These are phyloP conservation scores for Sebastes hubbsi DNA, from an alignment of 2,797 vertebrate species.

Conservation along the genomic window DNA sequence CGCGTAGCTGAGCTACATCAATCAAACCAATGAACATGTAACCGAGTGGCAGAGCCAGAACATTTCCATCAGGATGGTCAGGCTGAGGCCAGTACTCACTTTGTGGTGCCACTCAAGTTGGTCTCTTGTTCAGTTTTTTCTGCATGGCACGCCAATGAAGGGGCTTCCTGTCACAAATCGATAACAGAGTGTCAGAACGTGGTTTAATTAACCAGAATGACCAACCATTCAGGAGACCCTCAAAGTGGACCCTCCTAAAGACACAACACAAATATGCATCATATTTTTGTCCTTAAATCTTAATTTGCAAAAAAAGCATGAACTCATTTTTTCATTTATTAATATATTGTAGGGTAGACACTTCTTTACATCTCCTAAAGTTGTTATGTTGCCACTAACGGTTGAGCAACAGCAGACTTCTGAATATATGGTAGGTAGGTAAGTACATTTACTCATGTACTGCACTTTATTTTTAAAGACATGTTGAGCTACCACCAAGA, in stretches of 20 bases:
- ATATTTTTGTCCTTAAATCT: no score
- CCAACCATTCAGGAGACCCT: background rate
- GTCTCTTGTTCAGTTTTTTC: background rate
- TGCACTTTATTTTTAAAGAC: background rate
- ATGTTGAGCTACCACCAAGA: background rate
- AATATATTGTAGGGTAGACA: no score
- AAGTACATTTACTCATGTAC: background rate
- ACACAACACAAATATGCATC: no score
- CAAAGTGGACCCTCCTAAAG: no score
- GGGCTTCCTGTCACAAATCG: background rate
- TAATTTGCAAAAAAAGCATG: no score
- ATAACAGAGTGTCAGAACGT: background rate
- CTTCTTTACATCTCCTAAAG: no score
- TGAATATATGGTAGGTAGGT: no score
- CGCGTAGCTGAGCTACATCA: background rate
- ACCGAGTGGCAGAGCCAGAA: background rate
- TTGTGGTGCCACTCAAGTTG: no score
- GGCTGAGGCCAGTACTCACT: background rate
- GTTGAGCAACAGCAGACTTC: no score
- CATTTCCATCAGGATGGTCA: background rate
- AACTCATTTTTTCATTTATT: no score
- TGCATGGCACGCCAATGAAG: background rate
- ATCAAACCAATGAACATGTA: background rate
- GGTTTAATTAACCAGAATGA: background rate
- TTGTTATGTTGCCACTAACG: no score